phyloP scores from a whole-genome alignment of 2,888 invertebrate genomes.

The Drosophila tanythrix region DNA sequence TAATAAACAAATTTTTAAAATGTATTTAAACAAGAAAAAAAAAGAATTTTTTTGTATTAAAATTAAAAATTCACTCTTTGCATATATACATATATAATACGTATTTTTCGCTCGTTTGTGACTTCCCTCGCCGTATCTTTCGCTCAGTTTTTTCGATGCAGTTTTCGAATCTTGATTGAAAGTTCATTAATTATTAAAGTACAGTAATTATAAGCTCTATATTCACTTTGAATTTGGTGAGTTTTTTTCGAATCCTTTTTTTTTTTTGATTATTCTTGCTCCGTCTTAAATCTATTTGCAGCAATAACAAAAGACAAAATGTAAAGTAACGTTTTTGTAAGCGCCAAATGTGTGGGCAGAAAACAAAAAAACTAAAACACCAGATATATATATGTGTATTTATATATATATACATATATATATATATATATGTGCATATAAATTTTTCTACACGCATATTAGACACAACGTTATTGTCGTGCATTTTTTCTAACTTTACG shows the following conservation, averaged over 20 bases:
- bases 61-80: constrained; percentile 60
- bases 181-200: constrained; percentile 50
- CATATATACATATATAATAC: constrained; percentile 56
- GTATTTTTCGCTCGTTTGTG: constrained; percentile 78
- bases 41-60: constrained; percentile 38
- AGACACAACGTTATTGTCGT: constrained; percentile 29
- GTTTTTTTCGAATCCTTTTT: constrained; percentile 49
- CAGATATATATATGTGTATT: not conserved
- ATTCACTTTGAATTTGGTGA: constrained; percentile 76
- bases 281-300: constrained; percentile 75
- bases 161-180: constrained; percentile 72
- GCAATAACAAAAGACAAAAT: constrained; percentile 63
- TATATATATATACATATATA: constrained; percentile 18
- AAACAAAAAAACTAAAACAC: constrained; percentile 41
- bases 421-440: constrained; percentile 27
- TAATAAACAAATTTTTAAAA: constrained; percentile 51
- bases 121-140: constrained; percentile 78
- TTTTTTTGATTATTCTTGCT: constrained; percentile 63
- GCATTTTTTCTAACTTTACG: constrained; percentile 35
- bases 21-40: constrained; percentile 44
- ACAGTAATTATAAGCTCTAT: constrained; percentile 68
- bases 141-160: constrained; percentile 75
- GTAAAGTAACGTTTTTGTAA: constrained; percentile 69
- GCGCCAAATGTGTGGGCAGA: constrained; percentile 54
- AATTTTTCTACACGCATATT: constrained; percentile 31